phyloP scores from a whole-genome alignment of 2,888 invertebrate species.

The Chironomus tentans region DNA sequence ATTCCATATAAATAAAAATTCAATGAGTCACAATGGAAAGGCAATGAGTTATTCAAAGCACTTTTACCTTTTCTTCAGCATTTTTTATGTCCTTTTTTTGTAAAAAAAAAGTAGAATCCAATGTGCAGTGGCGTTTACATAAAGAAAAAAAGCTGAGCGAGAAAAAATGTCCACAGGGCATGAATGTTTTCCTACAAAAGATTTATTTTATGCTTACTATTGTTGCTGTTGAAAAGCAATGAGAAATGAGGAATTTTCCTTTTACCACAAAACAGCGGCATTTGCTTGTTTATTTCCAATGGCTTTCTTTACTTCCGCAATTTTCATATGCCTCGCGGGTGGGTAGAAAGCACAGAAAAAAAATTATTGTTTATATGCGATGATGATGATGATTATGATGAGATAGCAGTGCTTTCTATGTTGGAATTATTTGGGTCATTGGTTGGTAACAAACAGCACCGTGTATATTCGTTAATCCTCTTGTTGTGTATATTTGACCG shows the following conservation, averaged over 20 bases:
- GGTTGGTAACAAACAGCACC: background rate
- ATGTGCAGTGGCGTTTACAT: too few relatives aligned
- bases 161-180: background rate
- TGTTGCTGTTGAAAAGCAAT: background rate
- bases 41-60: too few relatives aligned
- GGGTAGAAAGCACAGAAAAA: background rate
- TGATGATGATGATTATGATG: background rate
- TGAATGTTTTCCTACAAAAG: background rate
- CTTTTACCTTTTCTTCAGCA: too few relatives aligned
- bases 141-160: too few relatives aligned
- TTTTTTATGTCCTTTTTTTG: too few relatives aligned
- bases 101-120: too few relatives aligned
- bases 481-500: too few relatives aligned
- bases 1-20: too few relatives aligned
- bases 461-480: too few relatives aligned
- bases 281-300: background rate
- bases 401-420: background rate
- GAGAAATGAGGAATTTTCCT: background rate
- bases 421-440: background rate
- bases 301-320: background rate
- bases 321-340: background rate
- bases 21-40: too few relatives aligned
- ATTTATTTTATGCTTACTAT: background rate
- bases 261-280: too few relatives aligned
- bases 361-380: background rate